These are phyloP conservation scores for Melieria picta DNA, from an alignment of 2,888 invertebrate genomes.

Conservation along the genomic window DNA sequence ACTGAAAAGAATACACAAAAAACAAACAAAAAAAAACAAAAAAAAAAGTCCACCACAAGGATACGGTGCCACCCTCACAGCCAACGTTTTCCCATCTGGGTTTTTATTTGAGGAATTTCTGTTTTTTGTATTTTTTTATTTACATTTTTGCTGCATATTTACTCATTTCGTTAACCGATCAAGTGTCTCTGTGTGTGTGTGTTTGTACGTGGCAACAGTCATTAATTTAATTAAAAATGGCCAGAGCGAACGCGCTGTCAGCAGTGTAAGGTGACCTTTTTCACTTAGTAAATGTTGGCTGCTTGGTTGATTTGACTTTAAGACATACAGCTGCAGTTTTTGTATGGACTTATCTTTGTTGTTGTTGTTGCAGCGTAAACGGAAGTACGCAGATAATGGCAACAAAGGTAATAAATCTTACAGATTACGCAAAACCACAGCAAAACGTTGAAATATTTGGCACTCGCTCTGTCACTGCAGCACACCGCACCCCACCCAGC, in stretches of 20 bases:
- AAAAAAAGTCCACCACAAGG: background rate
- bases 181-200: background rate
- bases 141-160: background rate
- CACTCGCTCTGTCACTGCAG: background rate
- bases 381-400: background rate
- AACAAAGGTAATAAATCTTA: conserved; percentile 14
- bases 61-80: too few relatives aligned
- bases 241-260: background rate
- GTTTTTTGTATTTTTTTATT: background rate
- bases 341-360: too few relatives aligned
- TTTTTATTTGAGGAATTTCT: too few relatives aligned
- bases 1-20: background rate
- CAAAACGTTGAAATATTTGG: background rate
- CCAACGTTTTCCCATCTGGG: too few relatives aligned
- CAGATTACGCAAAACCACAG: background rate
- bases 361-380: too few relatives aligned
- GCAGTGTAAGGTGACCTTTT: too few relatives aligned
- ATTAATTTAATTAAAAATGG: conserved; percentile 38
- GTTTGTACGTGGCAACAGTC: conserved; percentile 5
- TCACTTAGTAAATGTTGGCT: too few relatives aligned
- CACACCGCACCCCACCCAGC: too few relatives aligned
- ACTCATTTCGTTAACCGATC: conserved; percentile 24
- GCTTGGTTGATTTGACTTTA: too few relatives aligned
- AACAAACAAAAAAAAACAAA: conserved; percentile 1
- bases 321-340: too few relatives aligned